Evolutionary conservation across 2,888 invertebrate species (phyloP), one percentile per base, ranked within the genome.

Genomic region (Acleris holmiana): DNA sequence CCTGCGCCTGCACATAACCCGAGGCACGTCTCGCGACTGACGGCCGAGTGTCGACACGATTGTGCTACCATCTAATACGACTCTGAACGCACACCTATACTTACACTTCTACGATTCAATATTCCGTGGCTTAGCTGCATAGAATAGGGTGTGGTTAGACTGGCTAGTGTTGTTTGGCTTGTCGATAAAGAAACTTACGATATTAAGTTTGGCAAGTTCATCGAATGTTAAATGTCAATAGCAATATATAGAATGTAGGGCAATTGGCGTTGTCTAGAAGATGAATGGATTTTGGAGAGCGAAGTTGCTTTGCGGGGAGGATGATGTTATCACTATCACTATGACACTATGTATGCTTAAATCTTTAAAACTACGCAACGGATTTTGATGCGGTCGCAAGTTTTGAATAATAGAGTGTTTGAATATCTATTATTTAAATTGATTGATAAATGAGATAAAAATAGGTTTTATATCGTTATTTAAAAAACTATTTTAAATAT

Each of bases 21-120:
- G 58, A 23, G 53, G 58, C 64, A 58, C 63, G 63, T 54, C 47
- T 48, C 48, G 58, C 58, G 49, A 47, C 72, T 77, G 77, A 69
- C 69, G 77, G 77, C 69, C 75, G 67, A 70, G 61, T 83, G 78
- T 79, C 77, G 79, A 77, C 77, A 82, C 60, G 44, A 60, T 50
- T 59, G 44, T 50, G 56, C 57, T 18, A 50, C 29, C 41, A 15
- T 35, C 50, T 29, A 15, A 53, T n/a, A 63, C 18, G 17, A 40
- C 29, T 8, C 4, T 25, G 21, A 47, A 5, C 19, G 8, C 29
- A 55, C 58, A 35, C 40, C 54, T 64, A 44, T n/a, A 3, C 13
- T 2, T n/a, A 54, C 15, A 4, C 8, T 2, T 21, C 15, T 54
- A 59, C 41, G 53, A 41, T 25, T 53, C 5, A 0, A 23, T 51